A percentile compares a stretch with the other conserved stretches of the same genome.
phyloP scores from a whole-genome alignment of 2,113 vertebrate genomes.

The Epinephelus cyanopodus region DNA sequence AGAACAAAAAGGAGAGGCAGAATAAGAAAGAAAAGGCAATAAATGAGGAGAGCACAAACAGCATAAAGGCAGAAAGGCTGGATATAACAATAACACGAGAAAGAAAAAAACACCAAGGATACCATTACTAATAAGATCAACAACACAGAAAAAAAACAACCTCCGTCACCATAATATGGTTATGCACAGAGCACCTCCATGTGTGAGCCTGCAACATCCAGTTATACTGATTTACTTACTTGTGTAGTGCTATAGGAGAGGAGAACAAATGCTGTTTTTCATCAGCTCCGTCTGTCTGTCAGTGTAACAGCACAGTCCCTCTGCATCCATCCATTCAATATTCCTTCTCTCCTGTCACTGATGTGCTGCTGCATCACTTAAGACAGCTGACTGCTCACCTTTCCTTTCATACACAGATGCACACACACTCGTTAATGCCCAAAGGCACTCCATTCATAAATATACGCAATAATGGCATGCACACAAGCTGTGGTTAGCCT shows the following conservation, averaged over 20 bases:
- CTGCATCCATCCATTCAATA: slow-evolving; percentile 8
- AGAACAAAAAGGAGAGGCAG: not conserved
- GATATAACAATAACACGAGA: slow-evolving; percentile 28
- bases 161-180: slow-evolving; percentile 42
- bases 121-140: slow-evolving; percentile 54
- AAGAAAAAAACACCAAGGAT: slow-evolving; percentile 33
- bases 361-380: not conserved
- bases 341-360: slow-evolving; percentile 8
- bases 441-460: not conserved
- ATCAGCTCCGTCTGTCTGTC: not conserved
- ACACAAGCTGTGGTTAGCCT: not conserved
- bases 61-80: slow-evolving; percentile 31
- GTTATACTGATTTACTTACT: slow-evolving; percentile 39
- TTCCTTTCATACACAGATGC: not conserved
- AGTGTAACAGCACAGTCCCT: slow-evolving; percentile 5
- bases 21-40: slow-evolving; percentile 26
- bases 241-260: not conserved
- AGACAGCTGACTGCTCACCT: slow-evolving; percentile 9
- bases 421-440: not conserved
- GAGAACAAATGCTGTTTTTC: slow-evolving; percentile 6
- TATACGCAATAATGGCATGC: not conserved
- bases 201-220: slow-evolving; percentile 42
- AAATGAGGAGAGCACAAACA: slow-evolving; percentile 38
- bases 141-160: slow-evolving; percentile 9
- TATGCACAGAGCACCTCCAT: slow-evolving; percentile 28